These are phyloP conservation scores for Megalopta genalis DNA, from an alignment of 1,140 invertebrate genomes.

Conservation along the genomic window DNA sequence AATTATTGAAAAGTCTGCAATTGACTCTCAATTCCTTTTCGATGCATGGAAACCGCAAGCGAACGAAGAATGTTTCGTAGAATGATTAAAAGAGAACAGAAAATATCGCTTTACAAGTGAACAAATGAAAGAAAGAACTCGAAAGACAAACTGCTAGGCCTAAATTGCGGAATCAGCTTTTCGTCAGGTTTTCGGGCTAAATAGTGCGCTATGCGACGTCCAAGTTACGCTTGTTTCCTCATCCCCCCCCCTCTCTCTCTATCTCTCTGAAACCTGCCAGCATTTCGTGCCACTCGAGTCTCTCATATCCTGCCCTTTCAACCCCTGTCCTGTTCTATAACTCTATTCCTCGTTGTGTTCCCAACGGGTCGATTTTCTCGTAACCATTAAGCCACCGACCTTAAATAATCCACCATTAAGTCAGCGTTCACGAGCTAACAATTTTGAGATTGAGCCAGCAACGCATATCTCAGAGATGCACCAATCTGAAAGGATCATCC, in stretches of 20 bases:
- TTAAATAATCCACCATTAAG: slow-evolving; percentile 35
- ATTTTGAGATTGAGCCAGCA: slow-evolving; percentile 30
- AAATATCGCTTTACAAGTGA: no score
- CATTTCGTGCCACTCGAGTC: not conserved
- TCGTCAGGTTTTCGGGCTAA: no score
- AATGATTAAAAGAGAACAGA: no score
- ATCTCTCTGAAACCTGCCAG: slow-evolving; percentile 2
- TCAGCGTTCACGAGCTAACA: slow-evolving; percentile 6
- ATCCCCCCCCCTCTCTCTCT: not conserved
- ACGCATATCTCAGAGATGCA: not conserved
- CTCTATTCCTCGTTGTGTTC: slow-evolving; percentile 22
- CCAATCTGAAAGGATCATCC: not conserved
- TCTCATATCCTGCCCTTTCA: slow-evolving; percentile 20
- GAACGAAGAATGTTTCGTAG: no score
- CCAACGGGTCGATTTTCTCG: slow-evolving; percentile 39
- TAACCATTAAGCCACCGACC: slow-evolving; percentile 29
- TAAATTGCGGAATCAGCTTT: no score
- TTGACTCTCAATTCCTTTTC: no score
- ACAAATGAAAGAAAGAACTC: no score
- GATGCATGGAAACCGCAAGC: no score
- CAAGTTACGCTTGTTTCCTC: slow-evolving; percentile 19
- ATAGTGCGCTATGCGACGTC: not conserved
- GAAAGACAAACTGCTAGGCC: no score
- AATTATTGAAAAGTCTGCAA: no score
- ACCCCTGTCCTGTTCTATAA: not conserved